phyloP scores from a whole-genome alignment of 2,113 vertebrate species.

The Callospermophilus lateralis region DNA sequence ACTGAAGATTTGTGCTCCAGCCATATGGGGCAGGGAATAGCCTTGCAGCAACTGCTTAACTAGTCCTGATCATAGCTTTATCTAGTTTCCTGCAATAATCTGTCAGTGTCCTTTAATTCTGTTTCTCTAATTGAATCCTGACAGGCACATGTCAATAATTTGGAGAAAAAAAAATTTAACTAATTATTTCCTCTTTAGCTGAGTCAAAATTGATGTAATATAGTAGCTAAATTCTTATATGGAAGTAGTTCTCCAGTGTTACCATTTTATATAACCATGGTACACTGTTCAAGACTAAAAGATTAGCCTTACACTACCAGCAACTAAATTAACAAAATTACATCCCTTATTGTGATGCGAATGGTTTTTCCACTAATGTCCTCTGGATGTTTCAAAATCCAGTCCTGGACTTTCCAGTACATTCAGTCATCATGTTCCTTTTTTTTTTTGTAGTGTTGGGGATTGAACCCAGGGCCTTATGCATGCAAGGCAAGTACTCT shows the following conservation, averaged over 20 bases:
- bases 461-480: no score
- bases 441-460: no score
- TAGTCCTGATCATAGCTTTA: neutral
- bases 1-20: no score
- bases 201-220: neutral
- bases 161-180: neutral
- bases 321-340: neutral
- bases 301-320: neutral
- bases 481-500: no score
- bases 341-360: neutral
- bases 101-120: neutral
- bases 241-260: neutral
- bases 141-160: neutral
- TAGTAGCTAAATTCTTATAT: neutral
- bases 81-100: neutral
- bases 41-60: neutral
- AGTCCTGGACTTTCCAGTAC: rapidly evolving
- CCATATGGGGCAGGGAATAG: neutral
- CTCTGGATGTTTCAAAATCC: neutral
- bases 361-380: neutral
- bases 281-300: neutral
- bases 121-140: neutral
- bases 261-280: neutral
- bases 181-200: neutral
- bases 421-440: neutral